phyloP scores from a whole-genome alignment of 2,113 vertebrate genomes.

The Nasalis larvatus region DNA sequence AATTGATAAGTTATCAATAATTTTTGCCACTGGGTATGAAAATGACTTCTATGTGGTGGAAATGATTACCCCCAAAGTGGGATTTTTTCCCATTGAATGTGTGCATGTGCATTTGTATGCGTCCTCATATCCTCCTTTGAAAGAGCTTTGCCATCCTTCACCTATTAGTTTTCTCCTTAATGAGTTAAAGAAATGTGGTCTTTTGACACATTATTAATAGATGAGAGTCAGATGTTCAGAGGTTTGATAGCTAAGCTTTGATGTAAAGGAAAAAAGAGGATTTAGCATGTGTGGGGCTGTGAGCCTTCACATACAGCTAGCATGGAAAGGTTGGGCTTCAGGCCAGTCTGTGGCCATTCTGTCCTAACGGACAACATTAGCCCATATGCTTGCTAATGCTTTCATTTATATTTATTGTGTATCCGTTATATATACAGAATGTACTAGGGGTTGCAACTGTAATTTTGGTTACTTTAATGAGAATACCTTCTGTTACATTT shows the following conservation, averaged over 20 bases:
- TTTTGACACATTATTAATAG: neutral
- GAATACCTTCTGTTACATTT: neutral
- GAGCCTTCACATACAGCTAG: neutral
- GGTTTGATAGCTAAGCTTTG: neutral
- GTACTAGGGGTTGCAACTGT: neutral
- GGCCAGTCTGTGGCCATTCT: neutral
- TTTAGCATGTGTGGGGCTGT: neutral
- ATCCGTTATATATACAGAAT: accelerated
- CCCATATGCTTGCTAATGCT: accelerated
- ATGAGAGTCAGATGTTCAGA: neutral
- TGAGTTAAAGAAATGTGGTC: neutral
- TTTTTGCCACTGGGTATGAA: neutral
- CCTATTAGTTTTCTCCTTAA: neutral
- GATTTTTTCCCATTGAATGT: neutral
- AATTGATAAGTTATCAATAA: neutral
- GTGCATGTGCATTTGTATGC: neutral
- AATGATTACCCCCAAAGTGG: neutral
- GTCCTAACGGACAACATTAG: neutral
- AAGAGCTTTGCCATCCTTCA: neutral
- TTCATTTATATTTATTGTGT: neutral
- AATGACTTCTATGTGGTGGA: neutral
- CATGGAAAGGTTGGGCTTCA: neutral
- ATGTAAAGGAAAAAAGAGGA: neutral
- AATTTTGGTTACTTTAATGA: neutral
- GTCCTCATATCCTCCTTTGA: neutral